phyloP scores from a whole-genome alignment of 2,113 vertebrate species.

The Rhabdornis inornatus region DNA sequence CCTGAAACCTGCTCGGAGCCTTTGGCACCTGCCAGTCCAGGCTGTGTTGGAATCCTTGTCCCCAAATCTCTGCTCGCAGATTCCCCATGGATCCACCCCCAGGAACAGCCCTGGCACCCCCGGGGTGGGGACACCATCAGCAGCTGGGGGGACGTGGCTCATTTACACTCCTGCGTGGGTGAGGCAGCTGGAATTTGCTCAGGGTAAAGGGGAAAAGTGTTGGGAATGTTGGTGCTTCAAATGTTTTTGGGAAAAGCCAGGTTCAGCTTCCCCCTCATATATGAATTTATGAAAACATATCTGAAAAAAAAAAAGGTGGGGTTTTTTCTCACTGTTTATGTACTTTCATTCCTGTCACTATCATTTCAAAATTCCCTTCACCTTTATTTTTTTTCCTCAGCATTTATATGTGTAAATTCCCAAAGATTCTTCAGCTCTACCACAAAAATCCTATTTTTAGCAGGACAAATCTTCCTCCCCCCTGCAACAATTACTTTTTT shows the following conservation, averaged over 20 bases:
- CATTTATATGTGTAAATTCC: not conserved
- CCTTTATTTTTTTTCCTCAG: not conserved
- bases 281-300: not conserved
- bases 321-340: not conserved
- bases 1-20: not conserved
- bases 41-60: not conserved
- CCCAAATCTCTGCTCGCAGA: not conserved
- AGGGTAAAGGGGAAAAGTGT: not conserved
- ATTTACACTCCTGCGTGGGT: not conserved
- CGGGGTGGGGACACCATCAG: rapidly evolving
- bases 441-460: not conserved
- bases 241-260: not conserved
- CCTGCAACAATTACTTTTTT: not conserved
- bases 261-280: not conserved
- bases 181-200: not conserved
- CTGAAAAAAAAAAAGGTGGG: not conserved
- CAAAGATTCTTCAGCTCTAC: not conserved
- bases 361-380: not conserved
- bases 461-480: not conserved
- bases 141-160: not conserved
- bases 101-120: not conserved
- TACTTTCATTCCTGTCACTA: not conserved
- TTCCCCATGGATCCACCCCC: not conserved
- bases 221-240: not conserved
- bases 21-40: rapidly evolving